Percentiles rank a stretch among this genome's conserved stretches.
These are phyloP conservation scores for Clarias gariepinus DNA, from an alignment of 2,113 vertebrate genomes.

Conservation along the genomic window DNA sequence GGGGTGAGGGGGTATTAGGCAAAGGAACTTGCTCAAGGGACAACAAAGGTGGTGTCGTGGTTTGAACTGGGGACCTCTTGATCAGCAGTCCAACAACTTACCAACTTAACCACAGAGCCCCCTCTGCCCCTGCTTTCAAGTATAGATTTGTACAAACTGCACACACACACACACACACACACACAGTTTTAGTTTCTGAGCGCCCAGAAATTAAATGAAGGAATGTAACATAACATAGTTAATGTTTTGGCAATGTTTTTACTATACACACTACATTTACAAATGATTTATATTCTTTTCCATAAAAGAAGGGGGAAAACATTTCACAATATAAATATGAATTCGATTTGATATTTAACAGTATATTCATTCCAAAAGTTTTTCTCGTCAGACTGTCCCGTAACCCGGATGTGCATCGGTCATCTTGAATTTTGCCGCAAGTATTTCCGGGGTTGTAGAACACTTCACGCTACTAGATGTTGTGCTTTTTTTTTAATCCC, in stretches of 20 bases:
- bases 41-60: no score
- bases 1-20: no score
- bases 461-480: background rate
- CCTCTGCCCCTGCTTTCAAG: no score
- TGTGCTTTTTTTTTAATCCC: background rate
- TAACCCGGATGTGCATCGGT: slow-evolving; percentile 22
- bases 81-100: no score
- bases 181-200: no score
- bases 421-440: background rate
- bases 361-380: background rate
- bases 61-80: no score
- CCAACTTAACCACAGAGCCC: no score
- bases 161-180: no score
- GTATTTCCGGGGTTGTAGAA: slow-evolving; percentile 22
- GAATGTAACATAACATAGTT: background rate
- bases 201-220: background rate
- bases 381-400: background rate
- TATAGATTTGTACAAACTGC: no score
- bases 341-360: background rate
- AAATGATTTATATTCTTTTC: background rate
- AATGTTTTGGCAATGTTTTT: background rate
- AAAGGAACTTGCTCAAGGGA: no score
- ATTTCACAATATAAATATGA: background rate
- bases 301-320: background rate
- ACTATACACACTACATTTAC: background rate